These are phyloP conservation scores for Corythucha ciliata DNA, from an alignment of 2,888 invertebrate species.

Conservation along the genomic window DNA sequence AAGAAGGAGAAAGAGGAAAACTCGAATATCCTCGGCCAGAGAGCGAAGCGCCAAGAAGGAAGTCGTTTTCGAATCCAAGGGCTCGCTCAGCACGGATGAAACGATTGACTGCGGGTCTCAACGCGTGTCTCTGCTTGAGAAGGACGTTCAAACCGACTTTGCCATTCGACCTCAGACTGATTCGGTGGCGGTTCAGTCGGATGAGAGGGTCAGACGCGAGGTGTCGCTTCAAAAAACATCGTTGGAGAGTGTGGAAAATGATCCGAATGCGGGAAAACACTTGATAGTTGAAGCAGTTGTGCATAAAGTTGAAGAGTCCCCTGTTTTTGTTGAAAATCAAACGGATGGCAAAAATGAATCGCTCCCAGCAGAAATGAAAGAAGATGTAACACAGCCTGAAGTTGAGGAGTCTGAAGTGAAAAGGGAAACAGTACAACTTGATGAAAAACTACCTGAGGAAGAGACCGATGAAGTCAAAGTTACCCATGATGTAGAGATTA, in stretches of 20 bases:
- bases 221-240: slow-evolving; percentile 9
- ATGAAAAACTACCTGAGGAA: slow-evolving; percentile 1
- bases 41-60: slow-evolving; percentile 21
- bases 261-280: slow-evolving; percentile 4
- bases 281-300: slow-evolving; percentile 16
- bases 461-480: no score
- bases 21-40: slow-evolving; percentile 18
- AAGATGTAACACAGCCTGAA: neutral
- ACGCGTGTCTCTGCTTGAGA: slow-evolving; percentile 8
- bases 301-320: slow-evolving; percentile 15
- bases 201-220: slow-evolving; percentile 1
- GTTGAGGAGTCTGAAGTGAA: slow-evolving; percentile 2
- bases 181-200: no score
- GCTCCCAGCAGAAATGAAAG: neutral
- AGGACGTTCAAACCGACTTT: slow-evolving; percentile 23
- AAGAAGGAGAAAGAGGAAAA: slow-evolving; percentile 29
- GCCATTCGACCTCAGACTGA: slow-evolving; percentile 15
- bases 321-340: slow-evolving; percentile 10
- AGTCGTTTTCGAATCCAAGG: no score
- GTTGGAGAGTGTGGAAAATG: slow-evolving; percentile 8
- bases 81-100: slow-evolving; percentile 16
- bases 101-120: neutral
- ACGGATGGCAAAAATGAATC: neutral
- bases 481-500: no score
- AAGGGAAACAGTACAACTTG: slow-evolving; percentile 8